These are phyloP conservation scores for Oryctolagus cuniculus DNA, from an alignment of 2,113 vertebrate genomes.

Conservation along the genomic window mOryCun1.1 NC_091449.1:11494001-11494500, in stretches of 20 bases:
- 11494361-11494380: neutral
- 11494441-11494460: neutral
- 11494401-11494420: neutral
- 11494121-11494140: neutral
- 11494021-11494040: neutral
- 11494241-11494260: neutral
- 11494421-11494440: neutral
- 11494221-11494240: neutral
- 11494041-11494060: neutral
- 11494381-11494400: constrained; percentile 47
- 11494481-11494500: neutral
- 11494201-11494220: neutral
- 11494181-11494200: constrained; percentile 71
- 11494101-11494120: neutral
- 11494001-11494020: neutral
- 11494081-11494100: neutral
- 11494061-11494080: neutral
- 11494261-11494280: neutral
- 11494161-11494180: constrained; percentile 50
- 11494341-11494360: neutral
- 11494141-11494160: constrained; percentile 26
- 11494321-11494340: neutral
- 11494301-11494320: neutral
- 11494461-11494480: neutral
- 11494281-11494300: neutral